Base-by-base conservation (phyloP, 92 coral and sea anemone genomes). In the Phenganax stokvisi region DNA sequence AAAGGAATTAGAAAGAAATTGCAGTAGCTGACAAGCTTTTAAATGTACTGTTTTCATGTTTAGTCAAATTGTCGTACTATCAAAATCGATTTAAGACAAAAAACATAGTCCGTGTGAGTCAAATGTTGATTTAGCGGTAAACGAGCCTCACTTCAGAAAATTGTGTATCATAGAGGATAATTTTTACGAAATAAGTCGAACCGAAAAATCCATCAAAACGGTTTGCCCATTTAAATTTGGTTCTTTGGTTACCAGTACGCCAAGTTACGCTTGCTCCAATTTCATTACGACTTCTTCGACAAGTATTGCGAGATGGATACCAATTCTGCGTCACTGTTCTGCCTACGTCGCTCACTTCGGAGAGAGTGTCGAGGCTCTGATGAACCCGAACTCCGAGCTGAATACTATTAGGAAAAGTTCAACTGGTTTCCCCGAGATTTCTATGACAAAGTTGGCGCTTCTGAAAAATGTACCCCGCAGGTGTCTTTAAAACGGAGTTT, bases 91-190 rank as follows among this genome's bases (percentile, higher is more conserved):
- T 20, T 20, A 20, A 20, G 25, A 20, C 25, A 20, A 20, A 20
- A 20, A 20, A 20, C 25, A 20, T 20, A 20, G 25, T 20, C 25
- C 25, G 25, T 20, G 25, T 12, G 52, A 67, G 13, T 27, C 72
- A 8, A 44, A 11, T 7, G 72, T 37, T 67, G 72, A 44, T 6
- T 27, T 67, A 27, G 11, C 44, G 10, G 72, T 67, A 6, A 67
- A 67, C 13, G 72, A 67, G n/a, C 72, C 72, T 9, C 72, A 67
- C 28, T 67, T 67, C 17, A 67, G 72, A 67, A 67, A 67, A 20
- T 44, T 67, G 8, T 29, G 28, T 12, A 67, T 67, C 28, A 3
- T 67, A 3, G 44, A 27, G 6, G 52, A 67, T 4, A 67, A 67
- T 67, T 67, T 9, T 67, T 67, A 67, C 28, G 72, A 67, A 37